These are phyloP conservation scores for Marmota monax DNA, from an alignment of 2,113 vertebrate species.

Conservation along the genomic window DNA sequence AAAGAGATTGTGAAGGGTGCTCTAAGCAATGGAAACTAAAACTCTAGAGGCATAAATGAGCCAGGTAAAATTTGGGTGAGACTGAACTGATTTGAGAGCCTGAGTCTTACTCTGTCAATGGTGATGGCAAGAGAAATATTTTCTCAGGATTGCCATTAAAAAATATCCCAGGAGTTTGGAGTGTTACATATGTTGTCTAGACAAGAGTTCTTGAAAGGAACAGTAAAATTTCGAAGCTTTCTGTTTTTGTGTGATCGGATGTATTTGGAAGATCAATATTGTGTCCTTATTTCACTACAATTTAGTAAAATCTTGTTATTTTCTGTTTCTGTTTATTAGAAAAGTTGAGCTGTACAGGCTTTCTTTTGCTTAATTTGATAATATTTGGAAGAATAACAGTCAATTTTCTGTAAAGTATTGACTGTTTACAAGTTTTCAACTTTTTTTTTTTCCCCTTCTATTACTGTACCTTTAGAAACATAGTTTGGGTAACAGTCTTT, in stretches of 20 bases:
- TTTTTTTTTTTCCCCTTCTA: slow-evolving; percentile 10
- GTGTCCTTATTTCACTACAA: neutral
- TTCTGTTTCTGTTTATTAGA: slow-evolving; percentile 51
- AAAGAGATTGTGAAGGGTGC: neutral
- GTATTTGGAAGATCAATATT: neutral
- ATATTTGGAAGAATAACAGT: slow-evolving; percentile 23
- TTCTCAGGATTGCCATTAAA: slow-evolving; percentile 12
- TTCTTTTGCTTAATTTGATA: slow-evolving; percentile 63
- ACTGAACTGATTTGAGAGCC: neutral
- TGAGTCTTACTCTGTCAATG: neutral
- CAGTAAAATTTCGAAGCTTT: neutral
- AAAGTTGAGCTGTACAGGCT: slow-evolving; percentile 43
- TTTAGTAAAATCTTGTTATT: slow-evolving; percentile 56
- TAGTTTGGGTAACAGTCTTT: slow-evolving; percentile 56
- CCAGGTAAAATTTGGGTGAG: slow-evolving; percentile 23
- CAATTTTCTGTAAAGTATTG: neutral
- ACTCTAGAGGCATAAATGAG: neutral
- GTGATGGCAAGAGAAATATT: slow-evolving; percentile 50
- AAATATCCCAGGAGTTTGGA: neutral
- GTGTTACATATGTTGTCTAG: slow-evolving; percentile 16
- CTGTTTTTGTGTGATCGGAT: slow-evolving; percentile 42
- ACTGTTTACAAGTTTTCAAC: slow-evolving; percentile 46
- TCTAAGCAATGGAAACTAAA: neutral
- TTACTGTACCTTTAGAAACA: slow-evolving; percentile 53
- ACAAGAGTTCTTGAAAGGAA: slow-evolving; percentile 49